These are phyloP conservation scores for Erinaceus europaeus DNA, from an alignment of 2,113 vertebrate species.

Conservation along the genomic window DNA sequence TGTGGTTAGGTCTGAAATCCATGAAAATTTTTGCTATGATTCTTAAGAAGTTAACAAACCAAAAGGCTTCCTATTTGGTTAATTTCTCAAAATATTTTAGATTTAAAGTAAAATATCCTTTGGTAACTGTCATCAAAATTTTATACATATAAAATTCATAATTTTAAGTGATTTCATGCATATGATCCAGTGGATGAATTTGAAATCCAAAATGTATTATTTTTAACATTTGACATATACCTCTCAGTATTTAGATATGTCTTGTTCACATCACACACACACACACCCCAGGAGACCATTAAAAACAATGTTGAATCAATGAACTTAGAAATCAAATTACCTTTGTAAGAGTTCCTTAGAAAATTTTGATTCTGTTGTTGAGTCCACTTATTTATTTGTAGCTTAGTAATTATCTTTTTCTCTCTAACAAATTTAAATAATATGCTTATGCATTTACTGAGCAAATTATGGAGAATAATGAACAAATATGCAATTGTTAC, in stretches of 20 bases:
- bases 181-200: background rate
- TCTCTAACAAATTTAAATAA: background rate
- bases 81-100: background rate
- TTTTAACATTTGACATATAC: background rate
- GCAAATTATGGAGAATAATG: background rate
- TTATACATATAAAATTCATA: background rate
- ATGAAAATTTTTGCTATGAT: background rate
- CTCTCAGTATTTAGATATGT: background rate
- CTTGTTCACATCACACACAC: background rate
- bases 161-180: background rate
- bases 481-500: background rate
- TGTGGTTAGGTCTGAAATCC: background rate
- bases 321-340: background rate
- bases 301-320: background rate
- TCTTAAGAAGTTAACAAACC: background rate
- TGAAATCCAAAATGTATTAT: background rate
- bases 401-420: background rate
- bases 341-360: background rate
- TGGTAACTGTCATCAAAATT: background rate
- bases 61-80: background rate
- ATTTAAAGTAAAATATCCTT: background rate
- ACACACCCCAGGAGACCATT: background rate
- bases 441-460: background rate
- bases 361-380: background rate
- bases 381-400: background rate